These are phyloP conservation scores for Abrostola triplasia DNA, from an alignment of 2,888 invertebrate species.

Conservation along the genomic window DNA sequence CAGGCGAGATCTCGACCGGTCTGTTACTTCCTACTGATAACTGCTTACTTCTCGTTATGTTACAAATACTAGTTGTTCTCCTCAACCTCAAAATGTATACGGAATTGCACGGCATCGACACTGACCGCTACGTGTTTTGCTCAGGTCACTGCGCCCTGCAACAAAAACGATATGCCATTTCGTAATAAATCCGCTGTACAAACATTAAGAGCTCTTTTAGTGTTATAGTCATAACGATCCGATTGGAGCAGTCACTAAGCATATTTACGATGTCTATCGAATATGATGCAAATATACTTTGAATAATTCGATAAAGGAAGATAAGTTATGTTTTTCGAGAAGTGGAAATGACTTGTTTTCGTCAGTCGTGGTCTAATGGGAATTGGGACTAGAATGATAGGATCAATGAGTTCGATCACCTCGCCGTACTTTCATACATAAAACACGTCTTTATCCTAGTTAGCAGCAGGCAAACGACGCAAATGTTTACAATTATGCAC, in stretches of 20 bases:
- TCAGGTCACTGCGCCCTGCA: conserved; percentile 27
- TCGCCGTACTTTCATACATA: too few relatives aligned
- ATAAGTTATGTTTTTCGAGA: too few relatives aligned
- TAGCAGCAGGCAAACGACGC: too few relatives aligned
- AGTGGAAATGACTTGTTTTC: too few relatives aligned
- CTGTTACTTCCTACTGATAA: conserved; percentile 67
- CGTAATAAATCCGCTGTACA: conserved; percentile 1
- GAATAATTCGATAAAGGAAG: too few relatives aligned
- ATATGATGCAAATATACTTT: background rate
- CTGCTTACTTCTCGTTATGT: conserved; percentile 28
- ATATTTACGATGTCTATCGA: background rate
- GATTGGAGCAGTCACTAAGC: background rate
- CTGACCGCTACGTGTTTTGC: conserved; percentile 28
- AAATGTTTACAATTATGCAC: too few relatives aligned
- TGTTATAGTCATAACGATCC: background rate
- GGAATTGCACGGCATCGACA: conserved; percentile 20
- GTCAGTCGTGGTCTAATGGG: too few relatives aligned
- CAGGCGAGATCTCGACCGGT: conserved; percentile 58
- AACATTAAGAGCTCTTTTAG: background rate
- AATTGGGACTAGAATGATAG: too few relatives aligned
- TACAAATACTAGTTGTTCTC: conserved; percentile 33
- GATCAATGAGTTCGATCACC: too few relatives aligned
- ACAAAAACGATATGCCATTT: background rate
- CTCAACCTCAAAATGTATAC: conserved; percentile 32
- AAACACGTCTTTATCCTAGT: too few relatives aligned